Conservation (phyloP, 2,888 invertebrate species). For the Girardia tigrina region DNA sequence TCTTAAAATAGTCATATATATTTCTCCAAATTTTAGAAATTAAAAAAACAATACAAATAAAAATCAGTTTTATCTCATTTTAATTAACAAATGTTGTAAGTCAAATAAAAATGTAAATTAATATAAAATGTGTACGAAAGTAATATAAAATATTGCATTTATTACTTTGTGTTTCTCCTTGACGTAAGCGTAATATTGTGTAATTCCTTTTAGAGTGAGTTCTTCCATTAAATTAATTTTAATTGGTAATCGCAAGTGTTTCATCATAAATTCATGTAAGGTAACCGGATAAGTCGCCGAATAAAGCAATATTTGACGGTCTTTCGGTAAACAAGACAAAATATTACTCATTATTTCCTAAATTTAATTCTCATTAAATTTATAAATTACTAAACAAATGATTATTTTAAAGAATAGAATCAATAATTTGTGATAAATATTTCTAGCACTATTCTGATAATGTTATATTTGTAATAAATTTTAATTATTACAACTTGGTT, state of each 20-base stretch:
- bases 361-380: neutral
- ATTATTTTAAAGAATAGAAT: too few relatives aligned
- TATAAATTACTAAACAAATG: neutral
- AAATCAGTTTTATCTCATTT: too few relatives aligned
- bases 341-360: constrained; percentile 91
- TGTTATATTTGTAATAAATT: too few relatives aligned
- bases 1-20: too few relatives aligned
- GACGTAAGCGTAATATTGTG: constrained; percentile 99
- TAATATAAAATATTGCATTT: constrained; percentile 54
- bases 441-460: too few relatives aligned
- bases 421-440: neutral
- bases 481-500: too few relatives aligned
- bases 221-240: constrained; percentile 99
- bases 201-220: constrained; percentile 91
- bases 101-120: too few relatives aligned
- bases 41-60: too few relatives aligned
- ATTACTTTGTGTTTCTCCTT: constrained; percentile 78
- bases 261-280: constrained; percentile 93
- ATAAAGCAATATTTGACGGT: constrained; percentile 90
- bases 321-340: constrained; percentile 74
- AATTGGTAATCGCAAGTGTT: constrained; percentile 81
- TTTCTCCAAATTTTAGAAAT: too few relatives aligned
- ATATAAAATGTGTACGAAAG: too few relatives aligned
- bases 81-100: too few relatives aligned
- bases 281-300: constrained; percentile 97